These are phyloP conservation scores for Drosophila histrio DNA, from an alignment of 2,888 invertebrate species.

Conservation along the genomic window DNA sequence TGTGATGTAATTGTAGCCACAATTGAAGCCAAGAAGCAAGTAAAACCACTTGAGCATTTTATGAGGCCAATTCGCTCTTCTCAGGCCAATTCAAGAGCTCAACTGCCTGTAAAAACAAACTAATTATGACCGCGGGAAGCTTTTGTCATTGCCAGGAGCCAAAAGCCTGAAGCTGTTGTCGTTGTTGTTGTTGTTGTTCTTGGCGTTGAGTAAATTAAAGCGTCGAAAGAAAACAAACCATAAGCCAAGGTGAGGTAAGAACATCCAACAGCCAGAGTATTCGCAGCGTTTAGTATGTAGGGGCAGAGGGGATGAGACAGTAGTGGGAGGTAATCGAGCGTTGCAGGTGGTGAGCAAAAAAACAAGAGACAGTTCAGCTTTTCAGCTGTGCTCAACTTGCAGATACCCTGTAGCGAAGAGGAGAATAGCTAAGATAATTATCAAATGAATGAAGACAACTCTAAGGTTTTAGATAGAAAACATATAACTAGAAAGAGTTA, in stretches of 20 bases:
- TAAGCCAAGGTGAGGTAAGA: constrained; percentile 44
- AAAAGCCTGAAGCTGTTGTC: neutral
- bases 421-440: neutral
- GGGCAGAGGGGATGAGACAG: neutral
- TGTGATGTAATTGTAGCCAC: constrained; percentile 48
- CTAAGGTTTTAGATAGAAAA: neutral
- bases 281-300: constrained; percentile 8
- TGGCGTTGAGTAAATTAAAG: constrained; percentile 69
- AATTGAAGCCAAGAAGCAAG: constrained; percentile 6
- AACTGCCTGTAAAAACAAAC: constrained; percentile 75
- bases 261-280: constrained; percentile 18
- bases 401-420: neutral
- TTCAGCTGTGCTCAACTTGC: neutral
- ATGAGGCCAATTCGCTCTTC: constrained; percentile 44
- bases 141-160: constrained; percentile 23
- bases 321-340: constrained; percentile 22
- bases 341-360: constrained; percentile 18
- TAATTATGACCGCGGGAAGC: constrained; percentile 73
- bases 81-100: constrained; percentile 63
- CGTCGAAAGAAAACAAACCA: constrained; percentile 47
- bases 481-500: no score
- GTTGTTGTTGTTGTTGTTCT: constrained; percentile 19
- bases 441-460: neutral
- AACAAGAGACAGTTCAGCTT: neutral
- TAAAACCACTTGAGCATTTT: constrained; percentile 46